Base-by-base conservation (phyloP, 2,888 invertebrate genomes). In the Drosophila dives region DNA sequence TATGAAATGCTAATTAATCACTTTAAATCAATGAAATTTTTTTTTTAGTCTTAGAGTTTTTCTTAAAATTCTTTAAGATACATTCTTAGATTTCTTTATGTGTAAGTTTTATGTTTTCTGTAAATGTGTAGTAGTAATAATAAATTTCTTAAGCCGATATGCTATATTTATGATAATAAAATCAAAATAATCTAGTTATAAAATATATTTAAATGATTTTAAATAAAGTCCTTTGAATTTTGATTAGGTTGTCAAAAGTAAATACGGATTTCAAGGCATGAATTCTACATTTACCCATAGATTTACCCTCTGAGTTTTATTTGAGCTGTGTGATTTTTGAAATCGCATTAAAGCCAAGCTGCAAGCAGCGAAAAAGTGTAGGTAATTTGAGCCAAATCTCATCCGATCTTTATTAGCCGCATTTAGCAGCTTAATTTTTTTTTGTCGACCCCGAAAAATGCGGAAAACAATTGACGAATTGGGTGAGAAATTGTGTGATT, bases 401-500 rank as follows among this genome's bases (percentile, higher is more conserved):
- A 77, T 66, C 58, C 56, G 55, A 77, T 55, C 59, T 58, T 60
- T 72, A 71, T 86, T 83, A 84, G 73, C 83, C 53, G 77, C 75
- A 77, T 72, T 80, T 80, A 77, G 75, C 71, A 42, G 80, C 61
- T 80, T 80, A 80, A 50, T 54, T 61, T 60, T 68, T 42, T 69
- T 59, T 63, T 51, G 6, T 58, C 23, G 65, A 78, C 80, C 79
- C 81, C 42, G 56, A 68, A 77, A 75, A 75, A 40, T 68, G 72
- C 8, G 42, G 23, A 20, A 58, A 73, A 82, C 76, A 83, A 83
- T 60, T 8, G 56, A 15, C 32, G 56, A 77, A 80, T 78, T 79
- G 83, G 81, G 86, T 77, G 83, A 77, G 74, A 86, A 83, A 85
- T 86, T 85, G 81, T 62, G 73, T 50, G 86, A 86, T 86, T 86